Base-by-base conservation (phyloP, 1,140 invertebrate species). In the Gonioctena quinquepunctata region DNA sequence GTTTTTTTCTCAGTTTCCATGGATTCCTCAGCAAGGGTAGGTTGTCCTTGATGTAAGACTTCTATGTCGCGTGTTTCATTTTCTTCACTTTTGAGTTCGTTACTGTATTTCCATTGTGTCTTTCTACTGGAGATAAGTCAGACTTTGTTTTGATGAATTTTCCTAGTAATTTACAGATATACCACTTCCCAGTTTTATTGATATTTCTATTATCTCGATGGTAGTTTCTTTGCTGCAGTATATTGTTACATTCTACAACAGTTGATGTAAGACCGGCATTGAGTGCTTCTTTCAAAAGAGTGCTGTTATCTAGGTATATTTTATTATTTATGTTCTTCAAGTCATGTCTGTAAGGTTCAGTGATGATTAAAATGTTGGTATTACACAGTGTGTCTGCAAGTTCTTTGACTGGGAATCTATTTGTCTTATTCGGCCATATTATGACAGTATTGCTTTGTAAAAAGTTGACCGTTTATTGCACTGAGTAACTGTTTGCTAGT, bases 231-330 rank as follows among this genome's bases (percentile, higher is more conserved):
- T 54, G 16, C 21, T 21, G 50, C 5, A 21, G 50, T 19, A 54
- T 54, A 54, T 54, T 54, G 16, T 54, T 54, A 22, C 50, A 54
- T 54, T 54, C 50, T 19, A 54, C 16, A 54, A 54, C 50, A 54
- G 18, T 19, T 54, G 50, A 54, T 54, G 16, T 54, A 22, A 54
- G 50, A 19, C 50, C 50, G 50, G 0, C 16, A 54, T 54, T 22
- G 21, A 54, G 16, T 54, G 50, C 50, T 54, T 22, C 21, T 54
- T 1, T 54, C 18, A 16, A 22, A 19, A 54, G 18, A 21, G 21
- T 54, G 21, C 16, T 54, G 50, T 54, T 54, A 54, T 22, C 21
- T 8, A 19, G 2, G 21, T 54, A 19, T 19, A 54, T 54, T 54
- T 22, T 18, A 22, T 54, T 21, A 54, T 54, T 54, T 2, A 54